Conservation (phyloP, 2,888 invertebrate genomes). For the Altica lythri region DNA sequence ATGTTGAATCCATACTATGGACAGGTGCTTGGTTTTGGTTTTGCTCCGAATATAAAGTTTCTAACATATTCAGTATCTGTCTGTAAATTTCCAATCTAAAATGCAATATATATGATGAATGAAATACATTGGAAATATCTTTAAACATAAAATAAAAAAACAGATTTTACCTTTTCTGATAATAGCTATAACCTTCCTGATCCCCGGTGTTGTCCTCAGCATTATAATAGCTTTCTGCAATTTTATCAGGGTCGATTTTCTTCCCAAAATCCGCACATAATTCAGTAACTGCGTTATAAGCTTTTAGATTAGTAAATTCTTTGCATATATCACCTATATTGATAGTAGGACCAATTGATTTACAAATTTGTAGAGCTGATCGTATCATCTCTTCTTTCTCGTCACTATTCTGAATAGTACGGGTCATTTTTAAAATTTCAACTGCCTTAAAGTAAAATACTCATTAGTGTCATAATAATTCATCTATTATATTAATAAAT, state of each 20-base stretch:
- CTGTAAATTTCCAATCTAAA: conserved; percentile 86
- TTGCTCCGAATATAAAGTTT: conserved; percentile 62
- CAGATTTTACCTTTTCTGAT: conserved; percentile 43
- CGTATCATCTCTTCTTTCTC: conserved; percentile 79
- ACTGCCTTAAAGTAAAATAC: conserved; percentile 66
- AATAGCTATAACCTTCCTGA: conserved; percentile 67
- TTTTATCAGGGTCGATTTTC: conserved; percentile 86
- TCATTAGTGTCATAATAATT: not conserved
- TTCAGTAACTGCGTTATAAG: conserved; percentile 88
- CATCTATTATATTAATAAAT: conserved; percentile 27
- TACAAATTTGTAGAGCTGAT: conserved; percentile 82
- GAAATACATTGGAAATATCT: no score
- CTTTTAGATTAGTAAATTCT: conserved; percentile 78
- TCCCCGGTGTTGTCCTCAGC: conserved; percentile 83
- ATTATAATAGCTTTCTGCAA: conserved; percentile 85
- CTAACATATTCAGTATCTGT: conserved; percentile 79
- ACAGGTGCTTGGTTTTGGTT: conserved; percentile 26
- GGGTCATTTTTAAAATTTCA: conserved; percentile 84
- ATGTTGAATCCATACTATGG: conserved; percentile 20
- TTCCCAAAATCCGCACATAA: conserved; percentile 82
- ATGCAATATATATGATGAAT: no score
- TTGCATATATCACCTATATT: conserved; percentile 84
- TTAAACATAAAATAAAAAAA: conserved; percentile 14
- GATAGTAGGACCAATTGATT: conserved; percentile 85
- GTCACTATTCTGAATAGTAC: conserved; percentile 71